Conservation (phyloP, 53 echinoderm and acorn worm genomes). For the Apostichopus leukothele region DNA sequence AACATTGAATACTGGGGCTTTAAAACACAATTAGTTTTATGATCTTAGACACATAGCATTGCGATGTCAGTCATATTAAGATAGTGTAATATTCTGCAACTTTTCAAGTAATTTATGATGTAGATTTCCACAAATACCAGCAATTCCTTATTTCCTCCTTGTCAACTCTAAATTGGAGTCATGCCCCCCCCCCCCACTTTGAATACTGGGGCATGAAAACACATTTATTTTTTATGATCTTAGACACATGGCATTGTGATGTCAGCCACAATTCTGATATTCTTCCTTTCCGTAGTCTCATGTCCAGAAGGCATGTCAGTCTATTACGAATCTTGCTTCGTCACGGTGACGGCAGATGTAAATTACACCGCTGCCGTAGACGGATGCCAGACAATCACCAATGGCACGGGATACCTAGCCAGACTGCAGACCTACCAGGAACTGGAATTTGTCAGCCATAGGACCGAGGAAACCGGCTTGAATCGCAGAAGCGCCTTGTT, state of each 20-base stretch:
- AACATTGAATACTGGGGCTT: no score
- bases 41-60: not conserved
- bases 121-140: no score
- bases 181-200: no score
- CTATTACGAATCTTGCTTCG: slow-evolving; percentile 62
- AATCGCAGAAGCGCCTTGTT: slow-evolving; percentile 35
- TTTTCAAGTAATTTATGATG: no score
- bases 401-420: slow-evolving; percentile 58
- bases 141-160: no score
- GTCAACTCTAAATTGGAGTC: no score
- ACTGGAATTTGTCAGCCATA: slow-evolving; percentile 59
- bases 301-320: slow-evolving; percentile 59
- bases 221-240: no score
- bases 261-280: not conserved
- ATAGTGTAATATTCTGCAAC: no score
- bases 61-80: not conserved
- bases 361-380: slow-evolving; percentile 48
- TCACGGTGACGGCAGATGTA: slow-evolving; percentile 43
- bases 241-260: not conserved
- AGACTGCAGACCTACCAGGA: slow-evolving; percentile 55
- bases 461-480: slow-evolving; percentile 54
- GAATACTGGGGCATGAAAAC: no score
- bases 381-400: slow-evolving; percentile 52
- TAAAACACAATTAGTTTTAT: not conserved
- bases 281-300: slow-evolving; percentile 43